Evolutionary conservation across 2,797 vertebrate genomes (phyloP), one percentile per base, ranked within the genome.

Genomic region (Geotrypetes seraphini): DNA sequence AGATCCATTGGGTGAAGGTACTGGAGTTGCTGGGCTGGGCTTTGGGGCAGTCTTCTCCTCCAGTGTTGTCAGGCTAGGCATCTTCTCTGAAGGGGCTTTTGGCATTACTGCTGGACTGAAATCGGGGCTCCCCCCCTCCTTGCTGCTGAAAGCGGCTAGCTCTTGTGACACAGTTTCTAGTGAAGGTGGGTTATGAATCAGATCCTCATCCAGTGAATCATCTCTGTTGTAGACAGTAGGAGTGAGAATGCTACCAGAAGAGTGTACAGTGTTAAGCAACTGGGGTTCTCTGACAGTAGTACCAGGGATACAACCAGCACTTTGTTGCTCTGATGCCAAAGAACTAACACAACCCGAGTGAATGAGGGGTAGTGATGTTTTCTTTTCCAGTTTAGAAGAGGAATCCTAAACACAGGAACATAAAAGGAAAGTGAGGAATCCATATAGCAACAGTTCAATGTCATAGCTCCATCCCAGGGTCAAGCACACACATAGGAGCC

Each of bases 1-100:
- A 2, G 71, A 61, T 25, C 54, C 41, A 11, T 44, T 35, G 3
- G 61, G 38, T 22, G 59, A 43, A 10, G 68, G 25, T n/a, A 53
- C 10, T 22, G 54, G 46, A 16, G 66, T 32, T 19, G 34, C 15
- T 34, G 66, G 48, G 12, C 10, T 63, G 7, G 57, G 31, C 38
- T 81, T 86, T 12, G 53, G 25, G 35, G 76, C 71, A 15, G 50
- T 76, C 52, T 78, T 83, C 25, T 86, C 80, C 47, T 87, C 83
- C 3, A 60, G 26, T 22, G 59, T 42, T 5, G 50, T 8, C 17
- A 58, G 44, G 17, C 38, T 14, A 7, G 51, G 5, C 9, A 52
- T 51, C 47, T 77, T 83, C 39, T 84, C 73, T 17, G 58, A 17
- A 8, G 52, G 51, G 17, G 40, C 49, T 63, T 28, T 69, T 30